Percentiles rank a stretch among this genome's conserved stretches.
These are phyloP conservation scores for Ganaspis brasiliensis DNA, from an alignment of 2,888 invertebrate genomes.

Conservation along the genomic window DNA sequence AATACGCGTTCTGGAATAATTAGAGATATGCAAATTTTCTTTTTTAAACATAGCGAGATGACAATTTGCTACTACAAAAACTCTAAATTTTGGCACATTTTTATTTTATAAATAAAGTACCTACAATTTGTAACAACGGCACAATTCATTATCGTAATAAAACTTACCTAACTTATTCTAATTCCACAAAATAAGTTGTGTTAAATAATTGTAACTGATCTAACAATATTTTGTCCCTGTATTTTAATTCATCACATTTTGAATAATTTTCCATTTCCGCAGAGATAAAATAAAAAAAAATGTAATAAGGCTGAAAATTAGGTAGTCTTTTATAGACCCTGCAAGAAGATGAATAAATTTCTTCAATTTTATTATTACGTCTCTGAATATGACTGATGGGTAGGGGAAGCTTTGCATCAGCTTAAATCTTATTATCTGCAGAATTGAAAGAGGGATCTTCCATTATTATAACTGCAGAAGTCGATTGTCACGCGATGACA, in stretches of 20 bases:
- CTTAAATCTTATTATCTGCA: conserved; percentile 17
- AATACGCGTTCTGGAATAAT: conserved; percentile 7
- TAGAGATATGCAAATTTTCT: not conserved
- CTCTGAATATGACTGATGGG: conserved; percentile 20
- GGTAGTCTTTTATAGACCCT: not conserved
- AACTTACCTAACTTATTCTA: too few relatives aligned
- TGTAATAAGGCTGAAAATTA: not conserved
- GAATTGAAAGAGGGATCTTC: conserved; percentile 28
- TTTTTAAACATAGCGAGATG: not conserved
- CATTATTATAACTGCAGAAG: conserved; percentile 31
- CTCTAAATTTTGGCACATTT: not conserved
- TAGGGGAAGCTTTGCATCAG: conserved; percentile 19
- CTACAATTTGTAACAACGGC: too few relatives aligned
- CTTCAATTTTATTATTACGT: conserved; percentile 12
- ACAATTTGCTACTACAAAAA: not conserved
- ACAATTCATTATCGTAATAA: too few relatives aligned
- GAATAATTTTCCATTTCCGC: not conserved
- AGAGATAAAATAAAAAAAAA: not conserved
- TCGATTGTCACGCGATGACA: conserved; percentile 36
- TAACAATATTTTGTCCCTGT: too few relatives aligned
- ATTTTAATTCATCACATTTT: too few relatives aligned
- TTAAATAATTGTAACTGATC: too few relatives aligned
- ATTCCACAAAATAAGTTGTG: too few relatives aligned
- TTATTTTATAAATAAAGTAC: not conserved
- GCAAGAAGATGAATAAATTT: conserved; percentile 12